Conservation (phyloP, 2,797 vertebrate species). For the Streptopelia turtur region DNA sequence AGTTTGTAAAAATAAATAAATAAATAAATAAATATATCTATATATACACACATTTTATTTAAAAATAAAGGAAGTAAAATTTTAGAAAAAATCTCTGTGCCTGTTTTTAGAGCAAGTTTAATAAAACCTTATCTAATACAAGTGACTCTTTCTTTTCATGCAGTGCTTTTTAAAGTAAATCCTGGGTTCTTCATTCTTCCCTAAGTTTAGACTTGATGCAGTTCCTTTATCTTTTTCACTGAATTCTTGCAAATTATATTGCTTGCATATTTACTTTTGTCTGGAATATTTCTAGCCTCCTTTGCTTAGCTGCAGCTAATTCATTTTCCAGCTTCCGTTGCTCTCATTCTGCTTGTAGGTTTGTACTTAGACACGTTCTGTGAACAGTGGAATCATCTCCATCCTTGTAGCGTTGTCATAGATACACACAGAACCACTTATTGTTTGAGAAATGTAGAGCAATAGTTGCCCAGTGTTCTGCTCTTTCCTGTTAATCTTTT, state of each 20-base stretch:
- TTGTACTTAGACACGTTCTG: neutral
- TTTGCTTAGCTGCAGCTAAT: neutral
- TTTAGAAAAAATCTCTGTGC: neutral
- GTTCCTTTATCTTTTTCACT: neutral
- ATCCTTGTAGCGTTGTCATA: conserved; percentile 35
- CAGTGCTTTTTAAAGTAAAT: neutral
- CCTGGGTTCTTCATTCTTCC: neutral
- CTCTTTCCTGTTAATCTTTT: conserved; percentile 44
- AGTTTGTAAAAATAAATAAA: neutral
- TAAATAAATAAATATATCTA: too few species aligned
- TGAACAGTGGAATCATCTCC: neutral
- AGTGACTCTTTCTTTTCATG: neutral
- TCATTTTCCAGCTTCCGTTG: neutral
- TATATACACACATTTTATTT: neutral
- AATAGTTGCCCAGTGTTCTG: conserved; percentile 38
- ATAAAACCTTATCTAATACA: neutral
- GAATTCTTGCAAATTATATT: neutral
- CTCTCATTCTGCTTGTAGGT: neutral
- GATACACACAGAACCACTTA: conserved; percentile 39
- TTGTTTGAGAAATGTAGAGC: neutral
- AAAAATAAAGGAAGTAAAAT: neutral
- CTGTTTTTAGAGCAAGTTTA: neutral
- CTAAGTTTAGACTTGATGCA: neutral
- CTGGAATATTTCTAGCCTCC: neutral
- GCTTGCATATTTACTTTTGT: neutral